Base-by-base conservation (phyloP, 2,113 vertebrate species). In the Epinephelus lanceolatus region DNA sequence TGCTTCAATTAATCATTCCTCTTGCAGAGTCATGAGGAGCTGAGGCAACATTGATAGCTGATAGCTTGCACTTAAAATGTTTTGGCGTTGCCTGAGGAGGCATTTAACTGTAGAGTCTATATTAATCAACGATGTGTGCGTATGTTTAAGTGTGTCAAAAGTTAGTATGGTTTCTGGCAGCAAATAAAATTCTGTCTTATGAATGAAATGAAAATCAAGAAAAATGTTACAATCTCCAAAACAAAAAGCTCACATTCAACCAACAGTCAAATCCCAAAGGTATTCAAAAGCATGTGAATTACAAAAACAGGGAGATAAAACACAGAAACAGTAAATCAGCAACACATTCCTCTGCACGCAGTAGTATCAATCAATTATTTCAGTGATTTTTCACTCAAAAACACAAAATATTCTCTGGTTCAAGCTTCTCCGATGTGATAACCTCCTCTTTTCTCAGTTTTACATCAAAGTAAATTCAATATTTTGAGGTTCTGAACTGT, bases 1-100 rank as follows among this genome's bases (percentile, higher is more conserved):
- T 49, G 6, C 19, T 49, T 81, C 30, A 23, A 81, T 47, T 59
- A 42, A 52, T 65, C 27, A 57, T 55, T 76, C 10, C 0, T 76
- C 19, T 52, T 69, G 75, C 71, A 78, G 5, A 62, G 53, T 81
- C 78, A 55, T 0, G 17, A 21, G 13, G 19, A 62, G 66, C 51
- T 71, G 80, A 67, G 37, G 49, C 30, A 73, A 63, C 12, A 76
- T 11, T 61, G 42, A 45, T 10, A 45, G 25, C n/a, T 23, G 19
- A 61, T 8, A 59, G n/a, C 52, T 60, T 63, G 68, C 6, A 17
- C 45, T 67, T 23, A 11, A 70, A 67, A 42, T 73, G 27, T 59
- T 33, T 25, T 47, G 55, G 70, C 27, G 37, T 13, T 5, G n/a
- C 13, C 7, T 70, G 25, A 61, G 17, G 13, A 13, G 17, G 17